A percentile compares a stretch with the other conserved stretches of the same genome.
Conservation (phyloP, 2,113 vertebrate genomes). For the Oryzias celebensis region DNA sequence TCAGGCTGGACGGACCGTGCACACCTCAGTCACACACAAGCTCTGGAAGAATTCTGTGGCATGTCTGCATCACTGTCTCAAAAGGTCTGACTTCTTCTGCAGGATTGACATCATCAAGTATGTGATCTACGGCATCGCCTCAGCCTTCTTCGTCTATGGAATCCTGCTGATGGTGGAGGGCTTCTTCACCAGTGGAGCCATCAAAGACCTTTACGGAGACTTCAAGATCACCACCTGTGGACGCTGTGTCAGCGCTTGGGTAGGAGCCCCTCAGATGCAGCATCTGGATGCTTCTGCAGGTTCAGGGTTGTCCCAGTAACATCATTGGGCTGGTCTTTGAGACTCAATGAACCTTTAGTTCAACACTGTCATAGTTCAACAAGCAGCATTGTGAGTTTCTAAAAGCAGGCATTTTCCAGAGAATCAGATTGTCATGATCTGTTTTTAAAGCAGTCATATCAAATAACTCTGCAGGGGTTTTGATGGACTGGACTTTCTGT, state of each 20-base stretch:
- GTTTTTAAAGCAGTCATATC: too few species aligned
- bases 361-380: too few species aligned
- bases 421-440: too few species aligned
- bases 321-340: neutral
- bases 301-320: neutral
- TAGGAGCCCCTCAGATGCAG: slow-evolving; percentile 64
- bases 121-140: slow-evolving; percentile 96
- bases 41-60: neutral
- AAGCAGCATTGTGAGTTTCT: too few species aligned
- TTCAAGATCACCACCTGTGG: slow-evolving; percentile 99
- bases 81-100: slow-evolving; percentile 14
- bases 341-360: too few species aligned
- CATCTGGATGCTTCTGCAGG: neutral
- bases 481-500: too few species aligned
- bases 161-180: slow-evolving; percentile 99
- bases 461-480: too few species aligned
- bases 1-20: accelerated
- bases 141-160: slow-evolving; percentile 97
- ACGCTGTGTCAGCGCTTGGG: slow-evolving; percentile 98
- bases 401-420: too few species aligned
- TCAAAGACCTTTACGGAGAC: slow-evolving; percentile 97
- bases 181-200: slow-evolving; percentile 98
- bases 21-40: neutral
- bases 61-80: neutral
- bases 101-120: slow-evolving; percentile 99